These are phyloP conservation scores for Neodon shergylaensis DNA, from an alignment of 2,113 vertebrate genomes.

Conservation along the genomic window DNA sequence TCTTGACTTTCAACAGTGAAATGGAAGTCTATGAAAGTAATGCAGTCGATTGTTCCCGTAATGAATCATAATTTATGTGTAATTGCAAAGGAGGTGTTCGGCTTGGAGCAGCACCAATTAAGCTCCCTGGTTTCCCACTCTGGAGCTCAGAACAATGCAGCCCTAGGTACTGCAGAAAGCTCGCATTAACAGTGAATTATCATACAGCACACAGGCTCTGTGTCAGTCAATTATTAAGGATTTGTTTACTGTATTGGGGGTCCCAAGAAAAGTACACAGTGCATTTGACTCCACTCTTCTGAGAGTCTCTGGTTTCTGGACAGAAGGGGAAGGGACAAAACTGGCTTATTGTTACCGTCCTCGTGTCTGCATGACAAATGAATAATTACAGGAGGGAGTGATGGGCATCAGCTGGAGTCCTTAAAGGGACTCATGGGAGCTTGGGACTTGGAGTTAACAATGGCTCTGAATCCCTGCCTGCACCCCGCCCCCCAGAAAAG, in stretches of 20 bases:
- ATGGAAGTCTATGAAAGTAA: slow-evolving; percentile 74
- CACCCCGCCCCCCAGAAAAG: not conserved
- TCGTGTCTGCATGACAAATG: not conserved
- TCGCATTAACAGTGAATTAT: not conserved
- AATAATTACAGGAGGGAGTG: not conserved
- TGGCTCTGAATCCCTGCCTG: not conserved
- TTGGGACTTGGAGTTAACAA: not conserved
- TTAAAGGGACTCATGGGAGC: not conserved
- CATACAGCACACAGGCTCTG: not conserved
- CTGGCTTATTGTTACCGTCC: not conserved
- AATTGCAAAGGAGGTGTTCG: slow-evolving; percentile 75
- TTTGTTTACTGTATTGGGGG: not conserved
- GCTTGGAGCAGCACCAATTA: slow-evolving; percentile 60
- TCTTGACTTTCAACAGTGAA: slow-evolving; percentile 78
- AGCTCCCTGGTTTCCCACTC: slow-evolving; percentile 10
- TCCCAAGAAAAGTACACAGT: not conserved
- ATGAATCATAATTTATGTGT: slow-evolving; percentile 77
- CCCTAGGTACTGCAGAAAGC: slow-evolving; percentile 4
- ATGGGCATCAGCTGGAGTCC: not conserved
- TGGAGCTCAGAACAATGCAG: slow-evolving; percentile 45
- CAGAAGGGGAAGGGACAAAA: not conserved
- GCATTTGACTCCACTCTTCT: not conserved
- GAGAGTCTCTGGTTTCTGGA: not conserved
- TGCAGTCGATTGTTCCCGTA: slow-evolving; percentile 55
- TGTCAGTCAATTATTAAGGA: not conserved